Evolutionary conservation across 2,113 vertebrate genomes (phyloP), one percentile per base, ranked within the genome.

Genomic region (Rynchops niger): DNA sequence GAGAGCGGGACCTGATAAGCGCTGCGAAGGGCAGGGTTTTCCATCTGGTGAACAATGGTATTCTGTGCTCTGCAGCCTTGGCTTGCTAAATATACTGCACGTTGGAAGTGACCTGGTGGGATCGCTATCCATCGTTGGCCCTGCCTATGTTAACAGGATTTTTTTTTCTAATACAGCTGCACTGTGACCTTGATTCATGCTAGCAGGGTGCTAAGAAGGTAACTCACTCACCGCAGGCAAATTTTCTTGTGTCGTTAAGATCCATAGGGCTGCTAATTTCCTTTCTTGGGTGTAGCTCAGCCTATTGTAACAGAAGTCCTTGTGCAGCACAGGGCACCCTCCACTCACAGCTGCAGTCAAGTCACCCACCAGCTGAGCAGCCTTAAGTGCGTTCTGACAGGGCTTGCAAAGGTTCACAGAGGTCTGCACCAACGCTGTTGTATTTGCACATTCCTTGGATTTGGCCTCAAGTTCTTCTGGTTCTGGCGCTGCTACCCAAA

Each of bases 371-470:
- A 22, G 27, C 34, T 63, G 80, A 43, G 34, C 8, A 16, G 62
- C 61, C 50, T 7, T 15, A 52, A 10, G 12, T 20, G 36, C 17
- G 45, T 53, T 49, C 25, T 40, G 59, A 43, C 42, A 32, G 38
- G 36, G 45, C 55, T 63, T 58, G 32, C 81, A 55, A 34, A 69
- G 43, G 69, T 49, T 86, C 55, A 15, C 73, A n/a, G 38, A 86
- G 63, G 40, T 81, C 94, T 96, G 67, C 88, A 50, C 94, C 55
- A 26, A 6, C 40, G 84, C 74, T 56, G 15, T 45, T 49, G 61
- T 95, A 47, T 82, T 93, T 43, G 32, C 56, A 59, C 94, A 62
- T 97, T 95, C 96, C 92, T 91, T n/a, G 52, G 81, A 66, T 78
- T 84, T 77, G 62, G 70, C 84, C 79, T 87, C 81, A 40, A n/a